These are phyloP conservation scores for Lottia scabra DNA, from an alignment of 2,888 invertebrate species.

Conservation along the genomic window DNA sequence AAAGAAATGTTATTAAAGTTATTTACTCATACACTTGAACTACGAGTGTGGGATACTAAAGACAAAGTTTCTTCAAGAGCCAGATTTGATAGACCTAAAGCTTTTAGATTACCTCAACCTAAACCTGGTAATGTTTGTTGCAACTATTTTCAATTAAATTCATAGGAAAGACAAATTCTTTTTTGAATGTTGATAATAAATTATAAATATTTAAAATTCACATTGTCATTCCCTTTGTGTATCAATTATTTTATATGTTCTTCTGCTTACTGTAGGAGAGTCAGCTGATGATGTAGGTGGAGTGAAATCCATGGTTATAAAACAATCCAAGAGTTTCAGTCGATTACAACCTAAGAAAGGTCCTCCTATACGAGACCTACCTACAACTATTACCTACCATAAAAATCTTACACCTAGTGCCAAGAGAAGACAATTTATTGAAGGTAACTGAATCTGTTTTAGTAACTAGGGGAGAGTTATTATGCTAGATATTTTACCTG, in stretches of 20 bases:
- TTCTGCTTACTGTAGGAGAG: slow-evolving; percentile 46
- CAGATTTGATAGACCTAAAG: slow-evolving; percentile 65
- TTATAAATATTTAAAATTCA: too few species aligned
- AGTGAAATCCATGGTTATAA: slow-evolving; percentile 57
- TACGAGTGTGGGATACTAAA: slow-evolving; percentile 68
- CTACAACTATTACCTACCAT: slow-evolving; percentile 47
- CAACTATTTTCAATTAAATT: too few species aligned
- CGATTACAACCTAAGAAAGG: slow-evolving; percentile 60
- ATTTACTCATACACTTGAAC: slow-evolving; percentile 62
- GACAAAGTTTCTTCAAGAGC: slow-evolving; percentile 65
- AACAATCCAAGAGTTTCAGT: slow-evolving; percentile 49
- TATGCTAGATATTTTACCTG: too few species aligned
- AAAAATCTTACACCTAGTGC: slow-evolving; percentile 11
- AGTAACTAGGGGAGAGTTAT: neutral
- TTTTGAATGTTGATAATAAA: too few species aligned
- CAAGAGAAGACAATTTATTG: slow-evolving; percentile 22
- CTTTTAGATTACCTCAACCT: slow-evolving; percentile 59
- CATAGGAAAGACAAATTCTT: too few species aligned
- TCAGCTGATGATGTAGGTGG: slow-evolving; percentile 60
- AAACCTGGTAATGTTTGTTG: slow-evolving; percentile 52
- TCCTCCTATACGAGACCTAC: slow-evolving; percentile 52
- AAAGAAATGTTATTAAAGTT: slow-evolving; percentile 61
- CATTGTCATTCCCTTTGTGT: too few species aligned
- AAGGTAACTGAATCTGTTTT: neutral
- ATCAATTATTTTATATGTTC: neutral